Base-by-base conservation (phyloP, 2,797 vertebrate species). In the Ptychobarbus kaznakovi region DNA sequence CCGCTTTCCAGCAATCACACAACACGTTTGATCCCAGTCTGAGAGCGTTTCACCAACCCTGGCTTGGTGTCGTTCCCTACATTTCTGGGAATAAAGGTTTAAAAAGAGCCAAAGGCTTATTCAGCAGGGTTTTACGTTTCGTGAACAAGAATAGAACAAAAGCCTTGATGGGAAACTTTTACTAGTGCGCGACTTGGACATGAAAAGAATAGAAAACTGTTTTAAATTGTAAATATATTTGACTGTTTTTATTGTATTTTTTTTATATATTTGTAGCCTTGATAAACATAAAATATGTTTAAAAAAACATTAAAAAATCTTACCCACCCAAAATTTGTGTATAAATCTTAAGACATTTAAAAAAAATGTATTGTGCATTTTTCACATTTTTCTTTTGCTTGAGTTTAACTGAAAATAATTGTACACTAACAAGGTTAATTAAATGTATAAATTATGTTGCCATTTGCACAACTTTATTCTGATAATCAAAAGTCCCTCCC, bases 41-140 rank as follows among this genome's bases (percentile, higher is more conserved):
- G 66, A 46, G 81, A 74, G 87, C 83, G 69, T 91, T 92, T 78
- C 84, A 87, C 90, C 84, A 86, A 81, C 76, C 77, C 83, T 82
- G 84, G 88, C 80, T 65, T 38, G 51, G 42, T 20, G 56, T 18
- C 53, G 4, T 7, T 81, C 51, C 66, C 58, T 88, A n/a, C 9
- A 16, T 73, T 69, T 81, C 72, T 78, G 68, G 68, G 65, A 82
- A 74, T 61, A 51, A 69, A 53, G 22, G 35, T 75, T 86, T 46
- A 16, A 72, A 77, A 72, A 44, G 51, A 51, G 51, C 44, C 53
- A 28, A 28, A 20, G 3, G 68, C 25, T 73, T 86, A 66, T 79
- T 83, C 68, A 83, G 74, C 44, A 49, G 68, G 35, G 63, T 72
- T 46, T 82, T 40, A 73, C 18, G 3, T 38, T 28, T n/a, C 35